These are phyloP conservation scores for Amiota minor DNA, from an alignment of 2,888 invertebrate genomes.

Conservation along the genomic window DNA sequence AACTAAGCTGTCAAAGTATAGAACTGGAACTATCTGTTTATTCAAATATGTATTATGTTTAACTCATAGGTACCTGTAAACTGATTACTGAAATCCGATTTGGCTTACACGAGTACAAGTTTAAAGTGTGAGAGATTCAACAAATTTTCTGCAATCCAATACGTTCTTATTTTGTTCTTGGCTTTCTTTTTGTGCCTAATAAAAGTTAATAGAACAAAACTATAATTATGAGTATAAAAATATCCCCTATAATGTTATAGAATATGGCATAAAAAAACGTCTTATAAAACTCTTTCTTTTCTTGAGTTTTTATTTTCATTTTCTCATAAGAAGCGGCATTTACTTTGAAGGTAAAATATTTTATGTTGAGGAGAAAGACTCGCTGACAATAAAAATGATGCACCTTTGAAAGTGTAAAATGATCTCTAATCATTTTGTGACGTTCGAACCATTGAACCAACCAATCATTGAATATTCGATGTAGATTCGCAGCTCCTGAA, in stretches of 20 bases:
- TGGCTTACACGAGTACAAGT: neutral
- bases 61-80: no score
- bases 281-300: neutral
- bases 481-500: neutral
- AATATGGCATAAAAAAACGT: neutral
- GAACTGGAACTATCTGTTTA: no score
- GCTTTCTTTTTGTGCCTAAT: neutral
- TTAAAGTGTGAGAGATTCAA: neutral
- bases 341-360: neutral
- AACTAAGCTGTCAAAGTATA: no score
- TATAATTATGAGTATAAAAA: no score
- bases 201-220: neutral
- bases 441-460: neutral
- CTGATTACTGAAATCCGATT: no score
- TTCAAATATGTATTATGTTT: no score
- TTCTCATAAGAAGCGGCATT: neutral
- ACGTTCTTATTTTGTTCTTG: no score
- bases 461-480: no score
- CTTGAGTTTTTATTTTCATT: constrained; percentile 34
- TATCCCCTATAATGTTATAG: no score
- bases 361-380: neutral
- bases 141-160: constrained; percentile 5
- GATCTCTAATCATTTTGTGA: constrained; percentile 58
- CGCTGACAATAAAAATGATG: neutral
- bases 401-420: constrained; percentile 55